These are phyloP conservation scores for Halcyon badia DNA, from an alignment of 2,797 vertebrate species.

Conservation along the genomic window DNA sequence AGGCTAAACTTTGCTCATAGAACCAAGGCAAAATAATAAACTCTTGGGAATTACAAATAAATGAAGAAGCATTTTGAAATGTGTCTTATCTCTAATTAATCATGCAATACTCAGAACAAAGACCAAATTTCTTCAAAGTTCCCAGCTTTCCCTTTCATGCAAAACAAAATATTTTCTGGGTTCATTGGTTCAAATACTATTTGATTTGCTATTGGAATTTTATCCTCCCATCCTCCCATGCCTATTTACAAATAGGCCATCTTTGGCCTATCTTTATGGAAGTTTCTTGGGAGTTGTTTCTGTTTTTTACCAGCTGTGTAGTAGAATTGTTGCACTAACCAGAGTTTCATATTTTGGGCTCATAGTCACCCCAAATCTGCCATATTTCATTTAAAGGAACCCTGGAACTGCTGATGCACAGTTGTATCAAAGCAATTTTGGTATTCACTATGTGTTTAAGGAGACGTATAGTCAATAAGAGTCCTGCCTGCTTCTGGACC, in stretches of 20 bases:
- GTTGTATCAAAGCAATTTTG: background rate
- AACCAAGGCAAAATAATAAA: background rate
- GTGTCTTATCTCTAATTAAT: constrained; percentile 27
- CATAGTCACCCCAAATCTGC: background rate
- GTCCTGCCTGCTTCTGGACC: background rate
- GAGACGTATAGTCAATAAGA: background rate
- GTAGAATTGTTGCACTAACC: background rate
- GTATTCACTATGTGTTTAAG: rapidly evolving
- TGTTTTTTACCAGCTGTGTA: background rate
- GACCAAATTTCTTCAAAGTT: background rate
- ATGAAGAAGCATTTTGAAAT: constrained; percentile 15
- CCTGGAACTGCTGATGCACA: background rate
- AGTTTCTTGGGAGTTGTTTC: background rate
- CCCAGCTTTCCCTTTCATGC: background rate
- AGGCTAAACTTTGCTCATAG: background rate
- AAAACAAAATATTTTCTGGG: background rate
- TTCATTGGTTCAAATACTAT: background rate
- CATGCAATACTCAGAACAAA: constrained; percentile 24
- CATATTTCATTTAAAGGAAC: background rate
- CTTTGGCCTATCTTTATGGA: background rate
- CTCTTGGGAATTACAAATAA: background rate
- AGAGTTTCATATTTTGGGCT: background rate
- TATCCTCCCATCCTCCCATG: background rate
- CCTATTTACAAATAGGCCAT: background rate
- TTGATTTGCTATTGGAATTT: background rate